Evolutionary conservation across 2,113 vertebrate species (phyloP).

Genomic region (Nipponia nippon): DNA sequence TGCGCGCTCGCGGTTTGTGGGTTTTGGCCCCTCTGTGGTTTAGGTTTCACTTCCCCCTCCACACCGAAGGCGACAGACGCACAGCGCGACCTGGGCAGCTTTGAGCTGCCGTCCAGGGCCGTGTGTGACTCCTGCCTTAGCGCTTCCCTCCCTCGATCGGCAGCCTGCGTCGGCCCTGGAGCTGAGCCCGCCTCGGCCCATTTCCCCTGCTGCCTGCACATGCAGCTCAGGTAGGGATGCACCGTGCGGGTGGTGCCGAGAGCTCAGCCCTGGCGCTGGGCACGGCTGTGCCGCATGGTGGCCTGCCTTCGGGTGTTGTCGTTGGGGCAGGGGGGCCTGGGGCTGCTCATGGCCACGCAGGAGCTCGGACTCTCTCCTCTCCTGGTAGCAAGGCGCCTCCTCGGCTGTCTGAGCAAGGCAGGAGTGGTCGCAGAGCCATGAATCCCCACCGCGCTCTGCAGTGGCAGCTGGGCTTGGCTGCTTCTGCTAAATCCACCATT

Average conservation of each 20-base stretch:
- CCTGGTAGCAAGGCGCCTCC: background rate
- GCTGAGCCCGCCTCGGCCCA: background rate
- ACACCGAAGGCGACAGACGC: rapidly evolving
- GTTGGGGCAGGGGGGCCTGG: background rate
- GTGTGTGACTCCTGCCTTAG: rapidly evolving
- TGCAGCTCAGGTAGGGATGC: background rate
- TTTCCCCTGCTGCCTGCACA: background rate
- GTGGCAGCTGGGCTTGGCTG: background rate
- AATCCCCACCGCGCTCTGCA: background rate
- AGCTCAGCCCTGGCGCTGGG: background rate
- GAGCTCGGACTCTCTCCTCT: background rate
- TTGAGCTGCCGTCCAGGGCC: rapidly evolving
- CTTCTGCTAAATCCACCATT: background rate
- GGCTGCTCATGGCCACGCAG: too few relatives aligned
- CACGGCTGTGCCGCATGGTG: rapidly evolving
- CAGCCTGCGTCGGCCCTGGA: rapidly evolving
- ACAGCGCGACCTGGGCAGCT: rapidly evolving
- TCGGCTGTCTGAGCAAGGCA: rapidly evolving
- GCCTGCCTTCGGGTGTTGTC: background rate
- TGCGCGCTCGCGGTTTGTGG: rapidly evolving
- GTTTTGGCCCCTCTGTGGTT: background rate
- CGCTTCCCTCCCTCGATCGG: rapidly evolving
- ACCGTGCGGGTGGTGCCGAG: rapidly evolving
- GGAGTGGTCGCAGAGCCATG: rapidly evolving
- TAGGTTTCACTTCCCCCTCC: background rate